Evolutionary conservation across 2,797 vertebrate genomes (phyloP).

Genomic region (Parauchenoglanis ngamensis): DNA sequence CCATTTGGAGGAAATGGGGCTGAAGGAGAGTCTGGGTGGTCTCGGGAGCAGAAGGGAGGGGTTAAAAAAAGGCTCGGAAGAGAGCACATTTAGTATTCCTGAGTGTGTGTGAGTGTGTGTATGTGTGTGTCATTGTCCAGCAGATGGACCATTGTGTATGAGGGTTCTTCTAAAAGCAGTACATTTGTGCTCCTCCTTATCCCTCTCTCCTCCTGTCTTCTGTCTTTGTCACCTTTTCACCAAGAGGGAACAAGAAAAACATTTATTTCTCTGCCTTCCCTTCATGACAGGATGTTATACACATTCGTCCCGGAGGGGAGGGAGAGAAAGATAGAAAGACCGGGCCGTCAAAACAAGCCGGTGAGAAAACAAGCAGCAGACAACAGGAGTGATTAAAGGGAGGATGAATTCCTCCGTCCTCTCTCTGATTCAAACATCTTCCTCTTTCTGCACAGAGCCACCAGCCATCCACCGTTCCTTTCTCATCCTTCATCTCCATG

Average conservation of each 20-base stretch:
- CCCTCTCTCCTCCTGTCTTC: constrained; percentile 67
- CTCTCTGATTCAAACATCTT: constrained; percentile 35
- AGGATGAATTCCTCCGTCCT: constrained; percentile 45
- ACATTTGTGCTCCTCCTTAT: constrained; percentile 67
- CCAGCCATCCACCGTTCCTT: background rate
- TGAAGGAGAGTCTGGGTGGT: constrained; percentile 79
- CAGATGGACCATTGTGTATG: constrained; percentile 80
- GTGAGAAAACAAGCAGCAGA: constrained; percentile 62
- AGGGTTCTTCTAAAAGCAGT: constrained; percentile 69
- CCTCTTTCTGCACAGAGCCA: background rate
- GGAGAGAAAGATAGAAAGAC: constrained; percentile 37
- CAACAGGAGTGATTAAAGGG: constrained; percentile 65
- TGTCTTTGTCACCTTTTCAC: constrained; percentile 64
- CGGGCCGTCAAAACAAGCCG: constrained; percentile 56
- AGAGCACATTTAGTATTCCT: constrained; percentile 8
- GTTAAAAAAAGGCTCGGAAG: constrained; percentile 26
- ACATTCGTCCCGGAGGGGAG: constrained; percentile 26
- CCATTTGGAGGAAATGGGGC: constrained; percentile 58
- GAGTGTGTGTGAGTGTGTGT: constrained; percentile 21
- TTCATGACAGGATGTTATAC: constrained; percentile 60
- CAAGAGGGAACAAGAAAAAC: constrained; percentile 46
- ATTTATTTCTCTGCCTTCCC: constrained; percentile 43
- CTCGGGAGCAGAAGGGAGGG: constrained; percentile 61
- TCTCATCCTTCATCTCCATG: background rate
- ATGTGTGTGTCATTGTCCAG: constrained; percentile 50